phyloP scores from a whole-genome alignment of 2,113 vertebrate genomes.

The Prunella himalayana region DNA sequence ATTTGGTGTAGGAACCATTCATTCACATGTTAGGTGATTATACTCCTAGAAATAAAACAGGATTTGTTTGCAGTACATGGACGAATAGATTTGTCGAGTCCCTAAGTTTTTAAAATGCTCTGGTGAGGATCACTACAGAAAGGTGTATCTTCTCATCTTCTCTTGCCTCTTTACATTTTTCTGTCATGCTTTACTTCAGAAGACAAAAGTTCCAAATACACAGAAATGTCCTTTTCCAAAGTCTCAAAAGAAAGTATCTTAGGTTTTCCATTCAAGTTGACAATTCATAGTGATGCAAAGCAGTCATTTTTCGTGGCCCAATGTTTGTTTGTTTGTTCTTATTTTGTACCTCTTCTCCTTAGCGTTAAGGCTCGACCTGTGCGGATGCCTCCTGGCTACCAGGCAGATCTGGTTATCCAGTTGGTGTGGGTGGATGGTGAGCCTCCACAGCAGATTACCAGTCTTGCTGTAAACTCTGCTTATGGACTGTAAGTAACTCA shows the following conservation, averaged over 20 bases:
- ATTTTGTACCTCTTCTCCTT: background rate
- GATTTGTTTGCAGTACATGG: background rate
- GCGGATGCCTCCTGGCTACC: slow-evolving; percentile 93
- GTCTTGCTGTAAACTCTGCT: slow-evolving; percentile 91
- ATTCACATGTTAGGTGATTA: background rate
- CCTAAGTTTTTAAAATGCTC: background rate
- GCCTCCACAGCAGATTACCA: slow-evolving; percentile 92
- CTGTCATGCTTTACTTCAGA: background rate
- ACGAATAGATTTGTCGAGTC: background rate
- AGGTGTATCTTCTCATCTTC: background rate
- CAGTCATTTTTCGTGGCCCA: background rate
- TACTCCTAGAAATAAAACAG: background rate
- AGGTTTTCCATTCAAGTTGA: background rate
- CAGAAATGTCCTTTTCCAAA: background rate
- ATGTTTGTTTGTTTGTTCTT: background rate
- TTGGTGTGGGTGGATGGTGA: slow-evolving; percentile 92
- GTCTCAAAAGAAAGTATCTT: background rate
- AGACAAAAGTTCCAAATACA: background rate
- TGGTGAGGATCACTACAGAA: background rate
- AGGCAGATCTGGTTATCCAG: slow-evolving; percentile 92
- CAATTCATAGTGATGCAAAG: background rate
- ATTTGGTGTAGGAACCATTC: background rate
- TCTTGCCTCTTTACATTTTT: background rate
- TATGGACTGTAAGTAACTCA: slow-evolving; percentile 93
- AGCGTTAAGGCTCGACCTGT: slow-evolving; percentile 88